A percentile compares a stretch with the other conserved stretches of the same genome.
These are phyloP conservation scores for Cosmia trapezina DNA, from an alignment of 2,888 invertebrate genomes.

Conservation along the genomic window DNA sequence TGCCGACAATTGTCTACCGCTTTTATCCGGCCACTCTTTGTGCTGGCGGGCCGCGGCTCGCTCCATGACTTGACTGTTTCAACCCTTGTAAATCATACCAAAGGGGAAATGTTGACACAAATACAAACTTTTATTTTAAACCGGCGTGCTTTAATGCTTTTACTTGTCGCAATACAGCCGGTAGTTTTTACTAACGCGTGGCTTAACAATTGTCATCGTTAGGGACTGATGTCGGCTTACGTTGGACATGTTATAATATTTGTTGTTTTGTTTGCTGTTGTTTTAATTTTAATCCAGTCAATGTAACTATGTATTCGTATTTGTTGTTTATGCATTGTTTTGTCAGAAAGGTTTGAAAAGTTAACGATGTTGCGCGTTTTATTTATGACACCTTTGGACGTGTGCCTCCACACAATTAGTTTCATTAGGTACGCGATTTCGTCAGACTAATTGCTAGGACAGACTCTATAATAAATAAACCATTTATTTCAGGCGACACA, in stretches of 20 bases:
- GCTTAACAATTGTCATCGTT: slow-evolving; percentile 40
- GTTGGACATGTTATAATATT: slow-evolving; percentile 20
- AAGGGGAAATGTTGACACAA: slow-evolving; percentile 69
- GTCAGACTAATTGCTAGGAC: background rate
- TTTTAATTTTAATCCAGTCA: slow-evolving; percentile 11
- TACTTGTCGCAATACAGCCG: slow-evolving; percentile 33
- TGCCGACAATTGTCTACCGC: slow-evolving; percentile 82
- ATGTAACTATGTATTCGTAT: background rate
- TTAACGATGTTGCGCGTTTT: background rate
- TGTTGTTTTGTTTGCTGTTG: slow-evolving; percentile 23
- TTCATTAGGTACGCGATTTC: background rate
- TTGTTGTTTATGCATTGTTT: background rate
- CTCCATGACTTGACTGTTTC: slow-evolving; percentile 74
- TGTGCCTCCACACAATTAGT: background rate
- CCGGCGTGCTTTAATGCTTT: slow-evolving; percentile 47
- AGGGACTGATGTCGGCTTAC: slow-evolving; percentile 20
- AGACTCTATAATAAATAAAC: too few relatives aligned
- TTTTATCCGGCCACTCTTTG: slow-evolving; percentile 81
- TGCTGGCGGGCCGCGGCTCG: slow-evolving; percentile 66
- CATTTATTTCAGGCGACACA: too few relatives aligned
- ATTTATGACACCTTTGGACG: background rate
- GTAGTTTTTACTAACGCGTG: slow-evolving; percentile 44
- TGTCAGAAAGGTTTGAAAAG: background rate
- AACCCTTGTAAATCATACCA: slow-evolving; percentile 73
- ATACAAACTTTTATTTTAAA: slow-evolving; percentile 67